A percentile compares a stretch with the other conserved stretches of the same genome.
Conservation (phyloP, 2,888 invertebrate genomes). For the Nineta flava region DNA sequence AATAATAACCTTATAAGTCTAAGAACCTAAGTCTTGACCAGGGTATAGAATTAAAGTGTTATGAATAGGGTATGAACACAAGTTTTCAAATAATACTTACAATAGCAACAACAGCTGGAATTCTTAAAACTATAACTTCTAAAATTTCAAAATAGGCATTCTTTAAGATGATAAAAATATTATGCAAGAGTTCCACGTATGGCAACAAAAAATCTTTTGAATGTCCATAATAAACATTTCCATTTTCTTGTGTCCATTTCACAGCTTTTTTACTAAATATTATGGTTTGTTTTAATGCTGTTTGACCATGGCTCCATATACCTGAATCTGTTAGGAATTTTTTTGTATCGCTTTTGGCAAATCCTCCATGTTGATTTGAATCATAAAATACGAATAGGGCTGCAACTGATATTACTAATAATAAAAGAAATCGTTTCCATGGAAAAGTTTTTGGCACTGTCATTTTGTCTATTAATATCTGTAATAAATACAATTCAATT, state of each 20-base stretch:
- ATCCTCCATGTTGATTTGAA: constrained; percentile 45
- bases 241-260: constrained; percentile 48
- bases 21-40: too few relatives aligned
- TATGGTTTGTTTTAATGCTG: constrained; percentile 41
- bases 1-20: too few relatives aligned
- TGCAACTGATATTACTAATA: constrained; percentile 37
- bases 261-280: constrained; percentile 45
- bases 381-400: constrained; percentile 47
- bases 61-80: too few relatives aligned
- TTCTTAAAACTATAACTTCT: constrained; percentile 19
- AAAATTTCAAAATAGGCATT: constrained; percentile 27
- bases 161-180: constrained; percentile 35
- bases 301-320: constrained; percentile 43
- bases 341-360: constrained; percentile 51
- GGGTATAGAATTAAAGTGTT: too few relatives aligned
- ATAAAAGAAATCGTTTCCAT: constrained; percentile 46
- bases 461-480: constrained; percentile 31
- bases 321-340: constrained; percentile 48
- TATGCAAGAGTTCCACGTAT: constrained; percentile 41
- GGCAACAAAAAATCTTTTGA: constrained; percentile 39
- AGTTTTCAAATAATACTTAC: constrained; percentile 34
- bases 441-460: constrained; percentile 39
- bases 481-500: constrained; percentile 13
- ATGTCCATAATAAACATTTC: constrained; percentile 47
- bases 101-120: constrained; percentile 32